Conservation (phyloP, 2,113 vertebrate species). For the Gymnobelideus leadbeateri region DNA sequence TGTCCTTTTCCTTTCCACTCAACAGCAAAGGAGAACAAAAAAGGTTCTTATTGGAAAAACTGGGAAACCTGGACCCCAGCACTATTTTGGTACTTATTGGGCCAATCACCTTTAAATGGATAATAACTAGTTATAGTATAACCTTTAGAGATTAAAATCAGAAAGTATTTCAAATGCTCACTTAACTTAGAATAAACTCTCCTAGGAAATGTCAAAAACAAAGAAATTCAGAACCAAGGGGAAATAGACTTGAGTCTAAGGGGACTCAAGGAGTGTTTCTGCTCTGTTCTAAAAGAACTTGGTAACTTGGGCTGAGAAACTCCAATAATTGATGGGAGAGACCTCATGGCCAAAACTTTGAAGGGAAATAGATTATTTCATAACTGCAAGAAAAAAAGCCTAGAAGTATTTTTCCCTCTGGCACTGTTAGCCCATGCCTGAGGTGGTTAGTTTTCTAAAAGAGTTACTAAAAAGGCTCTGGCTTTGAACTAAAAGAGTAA, state of each 20-base stretch:
- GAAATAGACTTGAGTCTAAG: background rate
- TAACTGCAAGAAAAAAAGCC: background rate
- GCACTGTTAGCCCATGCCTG: background rate
- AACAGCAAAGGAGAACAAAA: background rate
- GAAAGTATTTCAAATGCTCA: background rate
- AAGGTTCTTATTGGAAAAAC: background rate
- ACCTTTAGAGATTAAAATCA: background rate
- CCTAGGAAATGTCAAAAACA: background rate
- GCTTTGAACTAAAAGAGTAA: background rate
- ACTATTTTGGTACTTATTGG: background rate
- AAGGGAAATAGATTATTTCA: background rate
- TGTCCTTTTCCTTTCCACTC: background rate
- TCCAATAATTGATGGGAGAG: background rate
- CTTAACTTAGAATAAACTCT: background rate
- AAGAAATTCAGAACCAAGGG: background rate
- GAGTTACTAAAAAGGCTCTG: background rate
- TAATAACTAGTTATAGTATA: background rate
- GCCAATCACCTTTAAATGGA: background rate
- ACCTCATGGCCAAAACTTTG: background rate
- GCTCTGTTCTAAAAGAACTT: background rate
- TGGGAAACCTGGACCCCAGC: background rate
- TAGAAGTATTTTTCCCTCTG: background rate
- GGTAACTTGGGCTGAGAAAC: background rate
- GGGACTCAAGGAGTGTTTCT: background rate
- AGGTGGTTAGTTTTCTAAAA: background rate